Conservation (phyloP, 2,797 vertebrate species). For the Catostomus latipinnis region DNA sequence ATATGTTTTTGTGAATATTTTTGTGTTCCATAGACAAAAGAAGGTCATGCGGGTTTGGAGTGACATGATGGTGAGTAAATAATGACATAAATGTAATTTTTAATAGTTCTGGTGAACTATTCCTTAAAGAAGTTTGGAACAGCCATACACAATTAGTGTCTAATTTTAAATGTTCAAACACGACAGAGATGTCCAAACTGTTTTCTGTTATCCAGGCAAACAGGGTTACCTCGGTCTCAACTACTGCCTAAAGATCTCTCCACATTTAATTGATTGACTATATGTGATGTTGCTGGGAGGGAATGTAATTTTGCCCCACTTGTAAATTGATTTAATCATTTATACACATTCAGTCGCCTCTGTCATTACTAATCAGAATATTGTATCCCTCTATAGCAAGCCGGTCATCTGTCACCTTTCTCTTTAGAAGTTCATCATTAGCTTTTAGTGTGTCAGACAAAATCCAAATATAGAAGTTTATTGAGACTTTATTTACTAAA, state of each 20-base stretch:
- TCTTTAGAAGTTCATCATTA: not conserved
- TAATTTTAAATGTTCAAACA: not conserved
- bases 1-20: too few species aligned
- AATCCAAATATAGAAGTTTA: not conserved
- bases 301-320: conserved; percentile 3
- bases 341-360: conserved; percentile 12
- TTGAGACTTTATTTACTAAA: not conserved
- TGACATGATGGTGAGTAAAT: too few species aligned
- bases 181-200: conserved; percentile 35
- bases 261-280: conserved; percentile 12
- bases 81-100: too few species aligned
- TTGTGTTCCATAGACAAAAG: too few species aligned
- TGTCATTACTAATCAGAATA: conserved; percentile 43
- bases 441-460: not conserved
- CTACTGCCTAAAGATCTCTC: conserved; percentile 15
- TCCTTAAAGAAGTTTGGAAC: not conserved
- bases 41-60: too few species aligned
- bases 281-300: conserved; percentile 34
- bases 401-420: not conserved
- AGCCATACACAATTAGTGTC: conserved; percentile 20
- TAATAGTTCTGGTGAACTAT: too few species aligned
- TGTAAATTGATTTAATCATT: conserved; percentile 35
- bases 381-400: not conserved
- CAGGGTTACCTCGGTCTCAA: not conserved
- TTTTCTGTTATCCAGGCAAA: conserved; percentile 14